Conservation (phyloP, 53 echinoderm and acorn worm species). For the Arbacia lixula region DNA sequence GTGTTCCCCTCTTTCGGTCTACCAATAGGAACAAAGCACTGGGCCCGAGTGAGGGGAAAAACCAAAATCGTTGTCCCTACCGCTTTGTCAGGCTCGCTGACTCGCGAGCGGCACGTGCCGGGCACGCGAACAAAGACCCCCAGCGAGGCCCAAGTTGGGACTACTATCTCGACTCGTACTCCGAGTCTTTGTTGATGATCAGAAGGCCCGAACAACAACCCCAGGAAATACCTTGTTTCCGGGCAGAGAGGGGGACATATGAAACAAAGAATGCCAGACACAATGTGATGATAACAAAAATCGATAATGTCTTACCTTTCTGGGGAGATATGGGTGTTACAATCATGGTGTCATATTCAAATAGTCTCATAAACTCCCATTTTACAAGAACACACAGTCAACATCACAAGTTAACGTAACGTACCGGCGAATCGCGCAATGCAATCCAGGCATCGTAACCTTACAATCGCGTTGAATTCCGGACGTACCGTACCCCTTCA, state of each 20-base stretch:
- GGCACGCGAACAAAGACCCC: constrained; percentile 59
- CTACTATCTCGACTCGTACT: too few relatives aligned
- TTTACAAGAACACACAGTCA: too few relatives aligned
- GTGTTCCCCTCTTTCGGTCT: not conserved
- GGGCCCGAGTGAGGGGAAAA: constrained; percentile 13
- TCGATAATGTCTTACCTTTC: too few relatives aligned
- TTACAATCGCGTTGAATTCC: too few relatives aligned
- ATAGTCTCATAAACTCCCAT: too few relatives aligned
- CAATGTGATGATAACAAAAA: too few relatives aligned
- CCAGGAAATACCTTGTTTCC: constrained; percentile 52
- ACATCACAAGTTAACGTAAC: too few relatives aligned
- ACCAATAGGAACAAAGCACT: constrained; percentile 11
- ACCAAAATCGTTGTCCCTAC: constrained; percentile 34
- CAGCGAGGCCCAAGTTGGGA: constrained; percentile 28
- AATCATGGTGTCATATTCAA: too few relatives aligned
- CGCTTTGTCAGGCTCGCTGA: constrained; percentile 30
- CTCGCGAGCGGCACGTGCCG: constrained; percentile 53
- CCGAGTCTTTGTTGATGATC: constrained; percentile 24
- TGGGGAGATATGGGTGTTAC: too few relatives aligned
- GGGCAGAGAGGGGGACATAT: not conserved
- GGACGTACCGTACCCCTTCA: too few relatives aligned
- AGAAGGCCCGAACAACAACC: constrained; percentile 8
- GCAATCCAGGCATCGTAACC: too few relatives aligned
- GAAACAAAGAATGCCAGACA: constrained; percentile 20
- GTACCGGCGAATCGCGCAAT: too few relatives aligned